Base-by-base conservation (phyloP, 2,888 invertebrate genomes). In the Synergus itoensis region DNA sequence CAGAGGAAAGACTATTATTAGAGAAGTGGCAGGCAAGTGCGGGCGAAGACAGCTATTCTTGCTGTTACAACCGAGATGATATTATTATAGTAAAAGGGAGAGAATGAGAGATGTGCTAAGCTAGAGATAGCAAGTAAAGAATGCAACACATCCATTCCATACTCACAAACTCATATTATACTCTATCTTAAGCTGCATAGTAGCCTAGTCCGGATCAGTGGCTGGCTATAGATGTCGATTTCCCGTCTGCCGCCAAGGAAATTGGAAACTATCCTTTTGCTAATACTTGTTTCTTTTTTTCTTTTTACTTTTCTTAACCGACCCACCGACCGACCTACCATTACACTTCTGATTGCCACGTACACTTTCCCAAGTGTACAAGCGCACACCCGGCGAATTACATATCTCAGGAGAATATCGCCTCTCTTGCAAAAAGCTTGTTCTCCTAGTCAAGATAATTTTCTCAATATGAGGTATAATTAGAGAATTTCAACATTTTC, bases 181-280 rank as follows among this genome's bases (percentile, higher is more conserved):
- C 18, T 18, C n/a, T 57, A 57, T 57, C n/a, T 67, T 18, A 43
- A 14, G 21, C 14, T 36, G 28, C 45, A 28, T 48, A 69, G 45
- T 28, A 18, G 57, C 57, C 14, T 11, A 43, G 45, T 45, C n/a
- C 40, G 53, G 36, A 73, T 28, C 21, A 36, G 21, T 53, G 73
- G 36, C 53, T 67, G 18, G 12, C 62, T 45, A 36, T 36, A 79
- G 81, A 80, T 80, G 79, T 83, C 81, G 84, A 84, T 84, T 84
- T 84, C 84, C 84, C 84, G 84, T 84, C 84, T 84, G 84, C 80
- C 84, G 84, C 84, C 84, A 79, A 62, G 80, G 84, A 84, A 84
- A 84, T 84, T 84, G 81, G 81, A 81, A 79, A 79, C 84, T 82
- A 80, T 82, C 79, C 9, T 73, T 73, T 73, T 73, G 28, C 28